These are phyloP conservation scores for Morpho helenor DNA, from an alignment of 2,888 invertebrate species.

Conservation along the genomic window DNA sequence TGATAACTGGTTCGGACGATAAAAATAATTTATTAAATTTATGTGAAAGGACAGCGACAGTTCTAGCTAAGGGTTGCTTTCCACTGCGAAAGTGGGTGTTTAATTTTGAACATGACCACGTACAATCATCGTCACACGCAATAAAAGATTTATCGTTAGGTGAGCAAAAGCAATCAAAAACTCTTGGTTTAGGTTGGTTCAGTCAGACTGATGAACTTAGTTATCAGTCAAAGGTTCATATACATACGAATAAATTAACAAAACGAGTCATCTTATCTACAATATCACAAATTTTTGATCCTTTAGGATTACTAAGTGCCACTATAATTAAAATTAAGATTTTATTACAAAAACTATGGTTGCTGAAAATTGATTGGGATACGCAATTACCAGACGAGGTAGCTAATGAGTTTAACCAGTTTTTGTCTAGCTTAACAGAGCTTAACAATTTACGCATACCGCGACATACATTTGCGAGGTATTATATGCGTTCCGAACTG, in stretches of 20 bases:
- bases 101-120: constrained; percentile 9
- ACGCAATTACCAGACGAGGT: constrained; percentile 6
- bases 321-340: constrained; percentile 6
- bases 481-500: constrained; percentile 4
- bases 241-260: constrained; percentile 10
- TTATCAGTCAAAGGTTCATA: constrained; percentile 9
- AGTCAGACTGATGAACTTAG: constrained; percentile 17
- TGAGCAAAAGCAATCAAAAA: constrained; percentile 15
- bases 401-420: not conserved
- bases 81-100: constrained; percentile 21
- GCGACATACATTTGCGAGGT: not conserved
- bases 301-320: not conserved
- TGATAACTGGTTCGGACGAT: constrained; percentile 26
- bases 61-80: constrained; percentile 16
- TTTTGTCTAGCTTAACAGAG: not conserved
- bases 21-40: not conserved
- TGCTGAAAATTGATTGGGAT: constrained; percentile 15
- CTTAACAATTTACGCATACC: not conserved
- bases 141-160: constrained; percentile 5
- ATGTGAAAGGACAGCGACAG: constrained; percentile 1
- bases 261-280: constrained; percentile 17
- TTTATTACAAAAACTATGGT: constrained; percentile 16
- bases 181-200: constrained; percentile 23
- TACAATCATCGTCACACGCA: not conserved
- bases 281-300: constrained; percentile 1